A percentile compares a stretch with the other conserved stretches of the same genome.
Conservation (phyloP, 2,113 vertebrate genomes). For the Poeciliopsis turrubarensis region DNA sequence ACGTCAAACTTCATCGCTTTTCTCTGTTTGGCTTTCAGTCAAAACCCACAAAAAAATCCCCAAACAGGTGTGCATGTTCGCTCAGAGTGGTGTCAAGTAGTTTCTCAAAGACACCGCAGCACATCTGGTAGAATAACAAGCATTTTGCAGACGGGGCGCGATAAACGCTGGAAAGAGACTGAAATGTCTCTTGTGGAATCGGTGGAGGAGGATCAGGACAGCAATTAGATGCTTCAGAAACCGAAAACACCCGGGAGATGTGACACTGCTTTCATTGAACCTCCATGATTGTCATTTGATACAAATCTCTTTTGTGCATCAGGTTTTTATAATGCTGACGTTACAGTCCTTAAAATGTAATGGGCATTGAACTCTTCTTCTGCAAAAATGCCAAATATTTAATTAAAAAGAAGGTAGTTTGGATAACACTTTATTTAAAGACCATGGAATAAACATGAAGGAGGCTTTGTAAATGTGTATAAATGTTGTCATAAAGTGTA, state of each 20-base stretch:
- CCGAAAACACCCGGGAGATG: not conserved
- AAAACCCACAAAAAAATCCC: not conserved
- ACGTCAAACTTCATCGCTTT: not conserved
- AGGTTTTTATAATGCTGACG: not conserved
- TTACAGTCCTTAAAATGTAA: not conserved
- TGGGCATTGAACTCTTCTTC: not conserved
- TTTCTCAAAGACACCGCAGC: not conserved
- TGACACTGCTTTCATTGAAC: not conserved
- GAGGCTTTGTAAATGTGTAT: too few relatives aligned
- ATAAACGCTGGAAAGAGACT: not conserved
- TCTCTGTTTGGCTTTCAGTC: not conserved
- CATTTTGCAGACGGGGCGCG: not conserved
- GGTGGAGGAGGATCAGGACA: not conserved
- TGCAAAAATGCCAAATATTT: not conserved
- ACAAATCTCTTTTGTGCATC: not conserved
- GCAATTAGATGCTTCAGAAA: not conserved
- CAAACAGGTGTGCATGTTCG: not conserved
- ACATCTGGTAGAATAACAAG: not conserved
- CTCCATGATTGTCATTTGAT: not conserved
- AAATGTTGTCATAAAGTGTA: too few relatives aligned
- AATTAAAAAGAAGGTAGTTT: not conserved
- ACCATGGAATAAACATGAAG: too few relatives aligned
- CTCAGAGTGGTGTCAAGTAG: not conserved
- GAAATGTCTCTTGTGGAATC: not conserved
- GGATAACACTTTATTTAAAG: too few relatives aligned